Evolutionary conservation across 1,140 invertebrate genomes (phyloP).

Genomic region (Coelopa frigida): DNA sequence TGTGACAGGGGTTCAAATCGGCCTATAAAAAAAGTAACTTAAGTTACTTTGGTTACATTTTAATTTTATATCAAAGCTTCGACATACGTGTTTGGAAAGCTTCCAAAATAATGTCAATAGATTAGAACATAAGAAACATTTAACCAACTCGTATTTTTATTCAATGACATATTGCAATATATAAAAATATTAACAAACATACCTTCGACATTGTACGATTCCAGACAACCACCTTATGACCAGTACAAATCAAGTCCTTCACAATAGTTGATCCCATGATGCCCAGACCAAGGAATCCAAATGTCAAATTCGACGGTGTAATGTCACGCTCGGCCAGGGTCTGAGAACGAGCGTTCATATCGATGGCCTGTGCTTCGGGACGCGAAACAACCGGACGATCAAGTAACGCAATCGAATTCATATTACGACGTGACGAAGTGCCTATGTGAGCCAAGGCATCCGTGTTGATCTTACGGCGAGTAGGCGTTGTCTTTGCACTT

Average conservation of each 20-base stretch:
- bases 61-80: no score
- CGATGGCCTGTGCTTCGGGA: conserved; percentile 66
- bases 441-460: conserved; percentile 14
- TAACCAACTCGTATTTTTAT: no score
- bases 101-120: no score
- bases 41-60: no score
- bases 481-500: conserved; percentile 10
- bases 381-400: conserved; percentile 35
- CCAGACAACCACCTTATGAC: conserved; percentile 90
- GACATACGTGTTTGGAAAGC: no score
- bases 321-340: conserved; percentile 81
- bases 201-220: conserved; percentile 89
- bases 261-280: conserved; percentile 96
- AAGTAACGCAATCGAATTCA: conserved; percentile 37
- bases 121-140: no score
- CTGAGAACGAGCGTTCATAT: conserved; percentile 70
- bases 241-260: conserved; percentile 89
- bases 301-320: conserved; percentile 75
- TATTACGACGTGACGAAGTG: conserved; percentile 20
- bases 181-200: no score
- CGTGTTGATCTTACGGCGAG: conserved; percentile 10
- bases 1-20: no score
- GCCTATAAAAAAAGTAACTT: no score
- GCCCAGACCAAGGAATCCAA: conserved; percentile 91
- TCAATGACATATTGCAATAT: no score